Evolutionary conservation across 2,797 vertebrate genomes (phyloP).

Genomic region (Centroberyx gerrardi): DNA sequence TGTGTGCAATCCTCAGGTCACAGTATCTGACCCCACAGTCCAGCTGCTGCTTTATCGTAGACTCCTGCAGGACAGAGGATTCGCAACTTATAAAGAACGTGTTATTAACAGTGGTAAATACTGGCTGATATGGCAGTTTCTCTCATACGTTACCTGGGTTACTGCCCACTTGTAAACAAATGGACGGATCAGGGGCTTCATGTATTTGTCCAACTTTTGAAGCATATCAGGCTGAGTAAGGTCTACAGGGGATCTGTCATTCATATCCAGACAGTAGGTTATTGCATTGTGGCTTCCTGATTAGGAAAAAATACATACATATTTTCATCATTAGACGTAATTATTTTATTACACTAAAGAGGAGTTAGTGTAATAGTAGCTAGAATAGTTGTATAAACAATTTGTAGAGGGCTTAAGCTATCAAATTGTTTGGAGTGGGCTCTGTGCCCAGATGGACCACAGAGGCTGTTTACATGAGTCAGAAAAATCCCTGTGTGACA

Average conservation of each 20-base stretch:
- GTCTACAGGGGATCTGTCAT: constrained; percentile 87
- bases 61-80: constrained; percentile 78
- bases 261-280: constrained; percentile 93
- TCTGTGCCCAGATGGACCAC: constrained; percentile 2
- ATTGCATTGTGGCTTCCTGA: constrained; percentile 95
- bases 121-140: not conserved
- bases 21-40: constrained; percentile 92
- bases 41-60: constrained; percentile 89
- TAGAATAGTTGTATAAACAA: not conserved
- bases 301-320: constrained; percentile 14
- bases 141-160: constrained; percentile 88
- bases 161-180: constrained; percentile 93
- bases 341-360: not conserved
- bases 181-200: constrained; percentile 91
- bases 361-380: not conserved
- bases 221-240: constrained; percentile 88
- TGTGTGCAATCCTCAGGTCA: constrained; percentile 93
- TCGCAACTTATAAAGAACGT: not conserved
- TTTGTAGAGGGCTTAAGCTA: not conserved
- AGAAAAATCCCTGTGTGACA: not conserved
- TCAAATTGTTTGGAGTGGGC: constrained; percentile 2
- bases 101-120: not conserved
- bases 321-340: not conserved
- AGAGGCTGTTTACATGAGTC: not conserved
- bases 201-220: constrained; percentile 87